Conservation (phyloP, 2,113 vertebrate genomes). For the Leptodactylus fuscus region DNA sequence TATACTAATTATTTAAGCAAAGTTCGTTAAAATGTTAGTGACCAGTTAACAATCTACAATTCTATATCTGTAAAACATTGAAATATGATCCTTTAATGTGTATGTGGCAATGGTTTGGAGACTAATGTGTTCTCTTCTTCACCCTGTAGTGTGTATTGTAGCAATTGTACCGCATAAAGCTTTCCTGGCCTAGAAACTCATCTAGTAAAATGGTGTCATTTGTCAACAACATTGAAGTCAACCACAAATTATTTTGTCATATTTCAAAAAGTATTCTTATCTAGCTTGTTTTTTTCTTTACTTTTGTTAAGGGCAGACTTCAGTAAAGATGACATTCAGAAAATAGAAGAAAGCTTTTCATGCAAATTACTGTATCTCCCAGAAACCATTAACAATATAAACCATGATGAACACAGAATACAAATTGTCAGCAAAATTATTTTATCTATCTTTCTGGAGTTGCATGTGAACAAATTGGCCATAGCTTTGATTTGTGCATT, state of each 20-base stretch:
- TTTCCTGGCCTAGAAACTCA: neutral
- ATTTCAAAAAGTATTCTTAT: constrained; percentile 23
- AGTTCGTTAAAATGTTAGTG: too few relatives aligned
- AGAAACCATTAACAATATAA: neutral
- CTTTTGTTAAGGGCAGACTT: constrained; percentile 1
- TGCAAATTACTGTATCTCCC: neutral
- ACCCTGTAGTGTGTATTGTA: neutral
- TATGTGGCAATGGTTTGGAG: neutral
- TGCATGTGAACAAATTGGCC: neutral
- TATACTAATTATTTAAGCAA: too few relatives aligned
- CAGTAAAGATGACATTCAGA: neutral
- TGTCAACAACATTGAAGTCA: constrained; percentile 5
- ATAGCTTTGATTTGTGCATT: neutral
- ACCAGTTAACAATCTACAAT: too few relatives aligned
- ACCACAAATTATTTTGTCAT: constrained; percentile 10
- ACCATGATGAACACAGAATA: neutral
- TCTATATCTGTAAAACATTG: too few relatives aligned
- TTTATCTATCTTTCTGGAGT: neutral
- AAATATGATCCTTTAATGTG: neutral
- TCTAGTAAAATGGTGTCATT: constrained; percentile 8
- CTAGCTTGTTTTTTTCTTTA: neutral
- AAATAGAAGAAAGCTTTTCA: neutral
- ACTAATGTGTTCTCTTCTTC: neutral
- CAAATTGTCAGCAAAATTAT: neutral
- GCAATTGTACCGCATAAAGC: neutral